Evolutionary conservation across 2,113 vertebrate genomes (phyloP).

Genomic region (Patagioenas fasciata): DNA sequence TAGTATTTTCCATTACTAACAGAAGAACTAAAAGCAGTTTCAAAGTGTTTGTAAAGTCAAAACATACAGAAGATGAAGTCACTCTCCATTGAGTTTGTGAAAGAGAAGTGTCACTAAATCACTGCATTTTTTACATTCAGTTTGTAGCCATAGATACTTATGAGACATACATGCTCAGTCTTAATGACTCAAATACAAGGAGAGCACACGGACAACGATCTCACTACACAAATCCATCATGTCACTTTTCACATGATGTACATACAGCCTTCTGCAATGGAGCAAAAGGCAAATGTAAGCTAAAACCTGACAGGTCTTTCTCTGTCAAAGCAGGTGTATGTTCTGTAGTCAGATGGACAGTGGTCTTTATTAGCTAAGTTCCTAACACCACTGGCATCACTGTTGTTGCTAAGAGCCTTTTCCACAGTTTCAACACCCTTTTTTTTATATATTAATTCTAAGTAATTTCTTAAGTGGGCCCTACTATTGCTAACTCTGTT

Average conservation of each 20-base stretch:
- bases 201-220: neutral
- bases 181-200: neutral
- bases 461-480: neutral
- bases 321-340: neutral
- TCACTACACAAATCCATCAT: neutral
- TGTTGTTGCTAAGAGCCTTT: neutral
- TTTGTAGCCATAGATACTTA: neutral
- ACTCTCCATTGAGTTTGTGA: fast-evolving
- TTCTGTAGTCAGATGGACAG: neutral
- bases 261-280: neutral
- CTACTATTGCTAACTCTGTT: neutral
- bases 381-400: neutral
- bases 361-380: neutral
- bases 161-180: neutral
- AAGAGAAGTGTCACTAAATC: neutral
- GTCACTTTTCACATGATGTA: neutral
- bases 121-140: neutral
- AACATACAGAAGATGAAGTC: neutral
- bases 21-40: neutral
- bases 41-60: neutral
- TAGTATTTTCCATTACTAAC: neutral
- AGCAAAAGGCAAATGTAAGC: neutral
- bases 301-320: neutral
- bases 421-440: neutral
- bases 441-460: neutral